Base-by-base conservation (phyloP, 2,888 invertebrate species). In the Dolichopus griseipennis region DNA sequence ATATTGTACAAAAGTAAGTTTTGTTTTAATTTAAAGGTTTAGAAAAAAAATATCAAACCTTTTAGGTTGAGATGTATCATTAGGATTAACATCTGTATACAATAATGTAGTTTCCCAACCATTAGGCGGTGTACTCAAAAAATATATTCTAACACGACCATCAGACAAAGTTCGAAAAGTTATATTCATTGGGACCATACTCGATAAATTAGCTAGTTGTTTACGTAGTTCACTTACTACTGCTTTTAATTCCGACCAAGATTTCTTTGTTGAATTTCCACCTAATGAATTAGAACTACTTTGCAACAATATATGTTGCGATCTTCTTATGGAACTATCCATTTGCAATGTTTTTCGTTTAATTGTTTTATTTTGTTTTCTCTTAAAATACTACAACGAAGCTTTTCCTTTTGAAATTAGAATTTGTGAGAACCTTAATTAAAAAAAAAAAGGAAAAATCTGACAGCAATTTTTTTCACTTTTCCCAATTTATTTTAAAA, bases 61-160 rank as follows among this genome's bases (percentile, higher is more conserved):
- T 68, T 69, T 21, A 9, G 69, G 72, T 43, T 75, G 75, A 5
- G 72, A 63, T 22, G 73, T 66, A 41, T 77, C 71, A 83, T 84
- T 72, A 82, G 87, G 83, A 65, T 87, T 86, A n/a, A 96, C 86
- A 79, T 96, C 95, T 0, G 91, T 89, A 76, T 90, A 95, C 1
- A 95, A 83, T 15, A 96, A 82, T 0, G 95, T 95, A 3, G 93
- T 93, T 80, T 96, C 95, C 88, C 94, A 92, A 20, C 92, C 91
- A 75, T 92, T 92, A 66, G 90, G 90, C 0, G 93, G 92, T 27
- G 92, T 91, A 73, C 93, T 90, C 70, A 97, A 84, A 79, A 95
- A 97, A 81, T 96, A 97, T 75, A 96, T 89, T 75, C 95, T 86
- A 15, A 88, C 91, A 73, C 91, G 87, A 52, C 91, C 92, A 81